A percentile compares a stretch with the other conserved stretches of the same genome.
Evolutionary conservation across 1,140 invertebrate genomes (phyloP).

Genomic region (Battus philenor): DNA sequence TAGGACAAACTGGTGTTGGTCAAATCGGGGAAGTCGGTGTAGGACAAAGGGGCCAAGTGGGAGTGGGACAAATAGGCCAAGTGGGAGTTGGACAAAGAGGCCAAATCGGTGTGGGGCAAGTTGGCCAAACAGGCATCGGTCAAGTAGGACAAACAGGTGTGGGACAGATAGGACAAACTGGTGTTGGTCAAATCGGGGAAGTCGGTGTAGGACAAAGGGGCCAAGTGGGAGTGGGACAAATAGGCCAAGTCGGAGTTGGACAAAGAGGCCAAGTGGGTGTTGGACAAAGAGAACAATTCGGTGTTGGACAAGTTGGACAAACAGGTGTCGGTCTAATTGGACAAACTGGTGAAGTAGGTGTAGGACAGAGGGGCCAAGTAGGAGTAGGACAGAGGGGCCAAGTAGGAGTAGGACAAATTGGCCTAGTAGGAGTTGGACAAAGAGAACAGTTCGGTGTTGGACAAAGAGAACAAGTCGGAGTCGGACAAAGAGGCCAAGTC

Average conservation of each 20-base stretch:
- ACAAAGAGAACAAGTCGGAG: constrained; percentile 5
- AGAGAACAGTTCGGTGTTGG: constrained; percentile 29
- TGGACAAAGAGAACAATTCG: constrained; percentile 18
- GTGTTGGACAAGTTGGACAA: constrained; percentile 17
- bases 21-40: constrained; percentile 22
- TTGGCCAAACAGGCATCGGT: constrained; percentile 13
- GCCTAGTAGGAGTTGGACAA: constrained; percentile 8
- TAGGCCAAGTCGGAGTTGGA: constrained; percentile 18
- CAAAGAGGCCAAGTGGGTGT: constrained; percentile 11
- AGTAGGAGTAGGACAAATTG: constrained; percentile 13
- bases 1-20: not conserved
- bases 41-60: constrained; percentile 24
- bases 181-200: not conserved
- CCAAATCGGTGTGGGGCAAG: constrained; percentile 11
- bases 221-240: constrained; percentile 20
- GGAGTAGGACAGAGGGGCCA: not conserved
- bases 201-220: constrained; percentile 6
- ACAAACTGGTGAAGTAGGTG: not conserved
- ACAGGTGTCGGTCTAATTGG: constrained; percentile 1
- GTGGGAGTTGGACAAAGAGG: constrained; percentile 26
- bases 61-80: constrained; percentile 28
- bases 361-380: constrained; percentile 2
- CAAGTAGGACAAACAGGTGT: constrained; percentile 7
- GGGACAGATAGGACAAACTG: constrained; percentile 7
- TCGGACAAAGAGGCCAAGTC: not conserved